Evolutionary conservation across 2,113 vertebrate species (phyloP), one percentile per base, ranked within the genome.

Genomic region (Grallaria varia): DNA sequence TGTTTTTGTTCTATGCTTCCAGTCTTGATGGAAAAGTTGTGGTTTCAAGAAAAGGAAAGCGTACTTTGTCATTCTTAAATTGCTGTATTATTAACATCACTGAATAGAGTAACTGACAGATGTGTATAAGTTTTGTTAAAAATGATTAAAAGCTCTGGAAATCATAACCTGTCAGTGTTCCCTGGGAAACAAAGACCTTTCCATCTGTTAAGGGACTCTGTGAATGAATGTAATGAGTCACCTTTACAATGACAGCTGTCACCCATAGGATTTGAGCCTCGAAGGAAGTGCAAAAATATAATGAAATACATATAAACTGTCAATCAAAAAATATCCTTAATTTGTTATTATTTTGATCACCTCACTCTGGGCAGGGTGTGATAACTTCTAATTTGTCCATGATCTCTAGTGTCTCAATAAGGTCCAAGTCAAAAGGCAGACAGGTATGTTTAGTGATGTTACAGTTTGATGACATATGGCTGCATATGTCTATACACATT

Each of bases 81-180:
- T 96, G 42, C 58, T 91, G 23, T 97, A 95, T 96, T 97, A 96
- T 95, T 98, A 97, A 96, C 91, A 97, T 93, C 90, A 85, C 28
- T 69, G 47, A 97, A 89, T 90, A 92, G 50, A 71, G 63, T 97
- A 98, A 97, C 96, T 98, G 97, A 95, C 96, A 97, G 97, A 97
- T 97, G 94, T 97, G 84, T 94, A 14, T 94, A 97, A 93, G 88
- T 98, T 97, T 97, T 97, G 71, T 86, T 96, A 95, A 97, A 97
- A 97, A 97, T 97, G 92, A 98, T 97, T 97, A 97, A 97, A 98
- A 97, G 87, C 89, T 96, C 87, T 93, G 71, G 87, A 93, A 97
- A 97, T 93, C 92, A 86, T 96, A 98, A 97, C 96, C 94, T 98
- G 90, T 82, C 96, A 97, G 35, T 96, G 89, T 96, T 97, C 66